Base-by-base conservation (phyloP, 2,113 vertebrate genomes). In the Onychostruthus taczanowskii region DNA sequence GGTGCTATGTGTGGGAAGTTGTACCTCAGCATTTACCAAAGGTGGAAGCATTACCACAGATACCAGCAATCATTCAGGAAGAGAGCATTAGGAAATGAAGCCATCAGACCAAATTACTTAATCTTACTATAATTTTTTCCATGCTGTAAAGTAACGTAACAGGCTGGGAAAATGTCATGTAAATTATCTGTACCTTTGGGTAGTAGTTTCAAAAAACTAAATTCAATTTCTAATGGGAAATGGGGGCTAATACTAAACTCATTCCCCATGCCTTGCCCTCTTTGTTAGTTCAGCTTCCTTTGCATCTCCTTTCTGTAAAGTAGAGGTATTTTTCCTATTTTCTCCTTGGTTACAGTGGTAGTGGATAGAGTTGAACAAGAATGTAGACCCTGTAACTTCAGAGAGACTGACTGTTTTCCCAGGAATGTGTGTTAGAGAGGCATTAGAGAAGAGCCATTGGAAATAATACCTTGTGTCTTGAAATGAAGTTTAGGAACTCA, bases 31-130 rank as follows among this genome's bases (percentile, higher is more conserved):
- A 92, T 67, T 95, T 91, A 87, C 53, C 88, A 67, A 33, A 89
- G 89, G 94, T 95, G 88, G 88, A 23, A 91, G 58, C 35, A 63
- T 76, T 93, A 80, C 53, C 37, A 74, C 61, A 86, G 95, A 94
- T 68, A 95, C 73, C 53, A 90, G 91, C 70, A 83, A 31, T 58
- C 28, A 3, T 87, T n/a, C 31, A 84, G 59, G 50, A 87, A 80
- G 9, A 63, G 35, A 93, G 47, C 63, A 77, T 94, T 81, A 81
- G 26, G 53, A 93, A 95, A 93, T 92, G 23, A 59, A 69, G 39
- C 78, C 62, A 92, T 92, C 49, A 84, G n/a, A 79, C 9, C n/a
- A 77, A 95, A 92, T 95, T 70, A 64, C 46, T 89, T 78, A 78
- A 61, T 67, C 31, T 72, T 93, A 33, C 28, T 70, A 9, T 52